Base-by-base conservation (phyloP, 2,113 vertebrate genomes). In the Anseranas semipalmata region DNA sequence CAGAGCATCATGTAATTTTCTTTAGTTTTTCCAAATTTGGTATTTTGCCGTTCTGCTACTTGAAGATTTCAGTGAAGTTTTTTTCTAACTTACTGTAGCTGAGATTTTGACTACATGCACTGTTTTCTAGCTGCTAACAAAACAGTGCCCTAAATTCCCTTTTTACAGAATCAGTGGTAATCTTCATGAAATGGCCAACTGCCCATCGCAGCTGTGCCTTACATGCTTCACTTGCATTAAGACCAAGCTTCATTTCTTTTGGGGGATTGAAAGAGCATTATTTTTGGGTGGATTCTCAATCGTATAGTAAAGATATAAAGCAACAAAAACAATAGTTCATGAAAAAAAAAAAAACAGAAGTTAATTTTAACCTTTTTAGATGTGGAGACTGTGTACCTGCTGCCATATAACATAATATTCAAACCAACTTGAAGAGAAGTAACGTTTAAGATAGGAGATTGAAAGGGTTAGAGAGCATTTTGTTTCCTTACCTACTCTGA, bases 201-300 rank as follows among this genome's bases (percentile, higher is more conserved):
- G 95, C 87, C 73, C 24, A 60, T 83, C 83, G 56, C 93, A 95
- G 82, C 68, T 95, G 86, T 65, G 48, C 45, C 87, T 80, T 60
- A 35, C 80, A 43, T 94, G 91, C 85, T 97, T 95, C 79, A 45
- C n/a, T 96, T 87, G 52, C 63, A 41, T 93, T 90, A 87, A 74
- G 77, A 95, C 27, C 45, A 75, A 95, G 56, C 66, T 72, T 53
- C 48, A 46, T 65, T 80, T 97, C 73, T 91, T 48, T 39, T 21
- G 7, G n/a, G 46, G 33, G 12, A 28, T 83, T 74, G 89, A 85
- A 93, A 90, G 12, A 43, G 52, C 63, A 32, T 82, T 93, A 59
- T 95, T 97, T 96, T 94, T n/a, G 48, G 71, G 24, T 27, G 74
- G 22, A 41, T 60, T 87, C 68, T 85, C n/a, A 79, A 4, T 92